Base-by-base conservation (phyloP, 2,797 vertebrate species). In the Epinephelus awoara region DNA sequence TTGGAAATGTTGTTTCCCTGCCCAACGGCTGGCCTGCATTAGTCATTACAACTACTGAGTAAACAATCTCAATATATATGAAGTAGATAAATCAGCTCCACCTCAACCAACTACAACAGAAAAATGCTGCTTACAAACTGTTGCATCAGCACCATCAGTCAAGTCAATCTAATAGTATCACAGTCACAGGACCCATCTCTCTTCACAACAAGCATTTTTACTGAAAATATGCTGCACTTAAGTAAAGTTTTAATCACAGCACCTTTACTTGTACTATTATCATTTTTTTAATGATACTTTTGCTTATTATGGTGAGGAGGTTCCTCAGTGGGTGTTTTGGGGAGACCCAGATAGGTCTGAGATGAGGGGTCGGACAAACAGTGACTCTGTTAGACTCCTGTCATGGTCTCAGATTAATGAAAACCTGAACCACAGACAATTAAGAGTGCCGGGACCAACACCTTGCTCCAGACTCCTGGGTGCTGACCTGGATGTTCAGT, bases 61-160 rank as follows among this genome's bases (percentile, higher is more conserved):
- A 2, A 67, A 75, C 46, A 58, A n/a, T 42, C 19, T 4, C 7
- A 40, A 11, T 42, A 42, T 12, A 10, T 23, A 21, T 15, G 15
- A 44, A 62, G 23, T 15, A 73, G 40, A 55, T 64, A 23, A 11
- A 63, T 25, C 17, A 34, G 25, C 25, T 55, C 2, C 47, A 61
- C 12, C 1, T 21, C 27, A 4, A 54, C n/a, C 27, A 19, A n/a
- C 9, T 58, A 23, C 8, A 23, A 47, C 14, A 65, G 42, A 14
- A 29, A 73, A 52, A 52, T 17, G 23, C 15, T 25, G 52, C 15
- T 38, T 13, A 58, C 18, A 25, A 10, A 18, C 8, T 49, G n/a
- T 56, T 71, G 15, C n/a, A 59, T 59, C 34, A 72, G 29, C 19
- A 51, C 29, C 18, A 23, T 14, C 68, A 51, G 50, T 51, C 55